Base-by-base conservation (phyloP, 2,113 vertebrate genomes). In the Mungos mungo region DNA sequence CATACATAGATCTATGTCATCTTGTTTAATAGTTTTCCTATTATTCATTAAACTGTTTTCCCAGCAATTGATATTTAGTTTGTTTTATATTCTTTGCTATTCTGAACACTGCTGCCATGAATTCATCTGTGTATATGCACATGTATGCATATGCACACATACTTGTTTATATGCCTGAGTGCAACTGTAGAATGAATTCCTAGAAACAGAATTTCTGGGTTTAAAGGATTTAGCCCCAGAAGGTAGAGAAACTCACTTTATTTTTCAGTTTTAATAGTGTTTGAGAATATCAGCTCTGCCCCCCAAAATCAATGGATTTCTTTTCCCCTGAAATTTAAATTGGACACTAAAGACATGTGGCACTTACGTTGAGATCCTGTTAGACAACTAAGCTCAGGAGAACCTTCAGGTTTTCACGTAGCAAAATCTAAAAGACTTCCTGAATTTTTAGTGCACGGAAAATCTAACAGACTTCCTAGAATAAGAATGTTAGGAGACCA, bases 391-490 rank as follows among this genome's bases (percentile, higher is more conserved):
- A 38, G 38, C 76, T 94, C 54, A 31, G 89, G 84, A 66, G 79
- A 91, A 77, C 18, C 21, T 80, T 89, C 85, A 80, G n/a, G 38
- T 97, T 77, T 84, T 95, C 33, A 79, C 3, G 21, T 57, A 76
- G 41, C 45, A 60, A 60, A 60, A 60, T 8, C 57, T 23, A 60
- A 72, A 95, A 87, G 38, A 35, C 69, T 89, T 84, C 21, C 21
- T 60, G 21, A 21, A 60, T 60, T 60, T 60, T 60, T 21, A 60
- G 57, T 60, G 57, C 81, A 47, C 27, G 18, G 60, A 96, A 92
- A 92, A 92, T 94, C 18, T 95, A 68, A 92, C 80, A 66, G 71
- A 79, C 18, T 90, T 95, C 35, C 54, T 80, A 38, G 47, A 80
- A 85, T 86, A 80, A 66, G 27, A 93, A 68, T 95, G 50, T 83